These are phyloP conservation scores for Corythornis leucogaster DNA, from an alignment of 2,797 vertebrate species.

Conservation along the genomic window DNA sequence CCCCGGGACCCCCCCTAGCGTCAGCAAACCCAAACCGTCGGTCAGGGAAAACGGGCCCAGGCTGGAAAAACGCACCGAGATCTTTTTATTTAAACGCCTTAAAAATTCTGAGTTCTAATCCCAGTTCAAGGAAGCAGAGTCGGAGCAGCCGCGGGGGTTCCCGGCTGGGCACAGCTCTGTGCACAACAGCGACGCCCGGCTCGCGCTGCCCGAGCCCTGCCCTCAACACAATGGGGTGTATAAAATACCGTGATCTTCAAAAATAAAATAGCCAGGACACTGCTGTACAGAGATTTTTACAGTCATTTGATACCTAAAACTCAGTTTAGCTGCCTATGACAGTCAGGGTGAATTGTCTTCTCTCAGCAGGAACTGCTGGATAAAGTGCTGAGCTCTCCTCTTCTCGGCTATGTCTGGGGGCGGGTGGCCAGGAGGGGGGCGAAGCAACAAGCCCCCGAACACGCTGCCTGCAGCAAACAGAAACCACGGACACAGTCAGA, in stretches of 20 bases:
- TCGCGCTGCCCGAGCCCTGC: background rate
- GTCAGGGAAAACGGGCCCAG: rapidly evolving
- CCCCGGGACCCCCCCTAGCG: rapidly evolving
- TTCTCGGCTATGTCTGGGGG: conserved; percentile 85
- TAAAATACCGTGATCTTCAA: background rate
- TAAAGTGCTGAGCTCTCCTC: conserved; percentile 91
- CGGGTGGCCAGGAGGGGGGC: conserved; percentile 73
- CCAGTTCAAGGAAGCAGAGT: background rate
- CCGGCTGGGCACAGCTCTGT: no score
- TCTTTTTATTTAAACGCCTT: conserved; percentile 14
- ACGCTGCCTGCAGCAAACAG: conserved; percentile 81
- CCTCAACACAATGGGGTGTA: background rate
- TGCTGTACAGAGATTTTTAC: conserved; percentile 52
- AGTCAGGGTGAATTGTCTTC: conserved; percentile 46
- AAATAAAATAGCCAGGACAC: background rate
- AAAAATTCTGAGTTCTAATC: background rate
- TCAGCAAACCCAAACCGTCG: no score
- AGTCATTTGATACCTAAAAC: background rate
- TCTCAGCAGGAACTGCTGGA: conserved; percentile 86
- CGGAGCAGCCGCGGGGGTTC: no score
- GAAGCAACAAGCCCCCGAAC: conserved; percentile 90
- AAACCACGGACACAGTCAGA: background rate
- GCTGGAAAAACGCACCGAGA: background rate
- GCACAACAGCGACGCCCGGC: background rate
- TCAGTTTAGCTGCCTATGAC: background rate